phyloP scores from a whole-genome alignment of 2,888 invertebrate species.

The Monopis laevigella region DNA sequence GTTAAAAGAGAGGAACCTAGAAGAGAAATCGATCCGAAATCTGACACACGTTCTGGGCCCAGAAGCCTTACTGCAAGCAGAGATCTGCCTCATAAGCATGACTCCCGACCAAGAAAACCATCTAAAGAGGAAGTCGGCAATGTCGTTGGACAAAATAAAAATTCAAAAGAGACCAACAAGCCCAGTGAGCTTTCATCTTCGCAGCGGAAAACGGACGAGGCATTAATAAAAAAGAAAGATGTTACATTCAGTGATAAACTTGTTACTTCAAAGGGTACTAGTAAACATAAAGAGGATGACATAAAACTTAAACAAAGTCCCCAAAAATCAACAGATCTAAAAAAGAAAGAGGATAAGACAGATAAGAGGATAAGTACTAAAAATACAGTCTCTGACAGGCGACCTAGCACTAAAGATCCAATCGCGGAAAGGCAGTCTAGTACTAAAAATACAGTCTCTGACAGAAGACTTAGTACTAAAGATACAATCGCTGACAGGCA shows the following conservation, averaged over 20 bases:
- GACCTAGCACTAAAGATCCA: too few relatives aligned
- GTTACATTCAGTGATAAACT: constrained; percentile 1
- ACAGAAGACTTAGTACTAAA: too few relatives aligned
- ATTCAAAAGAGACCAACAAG: constrained; percentile 68
- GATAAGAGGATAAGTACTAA: too few relatives aligned
- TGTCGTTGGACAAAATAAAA: constrained; percentile 48
- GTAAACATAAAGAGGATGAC: constrained; percentile 30
- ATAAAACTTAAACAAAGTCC: constrained; percentile 67
- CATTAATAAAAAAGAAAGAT: constrained; percentile 49
- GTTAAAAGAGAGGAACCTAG: constrained; percentile 79
- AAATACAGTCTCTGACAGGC: too few relatives aligned
- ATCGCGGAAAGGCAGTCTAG: too few relatives aligned
- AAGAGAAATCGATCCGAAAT: constrained; percentile 50
- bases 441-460: too few relatives aligned
- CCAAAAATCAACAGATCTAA: constrained; percentile 32
- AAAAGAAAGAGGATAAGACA: too few relatives aligned
- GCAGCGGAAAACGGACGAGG: constrained; percentile 72
- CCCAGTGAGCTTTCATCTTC: constrained; percentile 68
- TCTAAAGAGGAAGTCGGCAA: constrained; percentile 43
- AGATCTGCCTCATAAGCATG: constrained; percentile 71
- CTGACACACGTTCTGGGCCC: constrained; percentile 72
- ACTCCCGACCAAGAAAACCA: constrained; percentile 61
- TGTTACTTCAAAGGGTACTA: background rate
- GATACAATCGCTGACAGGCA: too few relatives aligned
- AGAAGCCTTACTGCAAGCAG: constrained; percentile 74